These are phyloP conservation scores for Diplolepis rosae DNA, from an alignment of 2,888 invertebrate species.

Conservation along the genomic window DNA sequence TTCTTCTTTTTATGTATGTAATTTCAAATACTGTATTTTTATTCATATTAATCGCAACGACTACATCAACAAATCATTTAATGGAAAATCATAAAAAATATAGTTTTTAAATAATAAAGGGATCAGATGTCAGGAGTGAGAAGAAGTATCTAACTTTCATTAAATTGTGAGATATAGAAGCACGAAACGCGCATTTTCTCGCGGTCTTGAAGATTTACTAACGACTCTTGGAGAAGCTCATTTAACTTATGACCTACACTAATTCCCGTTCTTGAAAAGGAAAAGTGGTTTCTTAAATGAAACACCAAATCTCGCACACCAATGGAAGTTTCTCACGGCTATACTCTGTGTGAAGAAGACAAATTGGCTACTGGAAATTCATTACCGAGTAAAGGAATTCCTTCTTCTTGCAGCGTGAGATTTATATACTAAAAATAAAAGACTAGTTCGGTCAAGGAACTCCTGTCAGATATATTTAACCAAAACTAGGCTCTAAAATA, in stretches of 20 bases:
- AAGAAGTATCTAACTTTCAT: conserved; percentile 26
- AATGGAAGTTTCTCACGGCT: conserved; percentile 45
- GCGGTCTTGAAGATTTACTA: conserved; percentile 38
- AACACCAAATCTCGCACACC: conserved; percentile 47
- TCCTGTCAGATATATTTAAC: neutral
- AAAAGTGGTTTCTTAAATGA: conserved; percentile 44
- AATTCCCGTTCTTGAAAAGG: conserved; percentile 45
- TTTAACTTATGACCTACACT: conserved; percentile 44
- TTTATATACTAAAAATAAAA: neutral
- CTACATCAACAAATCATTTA: neutral
- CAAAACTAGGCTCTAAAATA: too few species aligned
- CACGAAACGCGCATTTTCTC: conserved; percentile 34
- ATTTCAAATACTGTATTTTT: neutral
- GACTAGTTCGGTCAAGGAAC: neutral
- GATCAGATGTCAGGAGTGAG: conserved; percentile 33
- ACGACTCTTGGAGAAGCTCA: conserved; percentile 37
- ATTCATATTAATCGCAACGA: neutral
- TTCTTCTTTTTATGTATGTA: too few species aligned
- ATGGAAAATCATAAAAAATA: neutral
- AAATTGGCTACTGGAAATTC: conserved; percentile 51
- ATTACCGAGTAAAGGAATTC: conserved; percentile 49
- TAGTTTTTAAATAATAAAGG: neutral
- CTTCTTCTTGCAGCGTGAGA: conserved; percentile 31
- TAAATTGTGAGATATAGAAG: conserved; percentile 11
- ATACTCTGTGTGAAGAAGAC: conserved; percentile 47